Base-by-base conservation (phyloP, 2,888 invertebrate genomes). In the Melikaiella ostensackeni region DNA sequence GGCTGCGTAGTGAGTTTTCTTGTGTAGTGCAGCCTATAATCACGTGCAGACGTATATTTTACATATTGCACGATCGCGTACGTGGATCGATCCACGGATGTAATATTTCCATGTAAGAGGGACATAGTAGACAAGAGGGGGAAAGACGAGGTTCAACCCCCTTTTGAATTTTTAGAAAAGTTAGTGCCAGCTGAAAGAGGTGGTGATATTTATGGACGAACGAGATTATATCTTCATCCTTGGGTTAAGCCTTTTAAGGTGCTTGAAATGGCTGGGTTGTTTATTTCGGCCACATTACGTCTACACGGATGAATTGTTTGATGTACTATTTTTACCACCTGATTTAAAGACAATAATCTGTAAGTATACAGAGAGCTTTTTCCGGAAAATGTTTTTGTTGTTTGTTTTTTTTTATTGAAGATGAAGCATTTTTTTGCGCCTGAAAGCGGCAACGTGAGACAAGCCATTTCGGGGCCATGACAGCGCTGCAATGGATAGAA, bases 31-130 rank as follows among this genome's bases (percentile, higher is more conserved):
- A 70, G 70, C 46, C 70, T 70, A 70, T 70, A 70, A 70, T 70
- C 70, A 70, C 50, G 50, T 50, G 27, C 30, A 21, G 33, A 70
- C 70, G 50, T 70, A 55, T 70, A 55, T 70, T 70, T 70, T 70
- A 70, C 70, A 70, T 70, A 70, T 70, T 70, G 33, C 55, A 70
- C 70, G 70, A 70, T 70, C 70, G 50, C 70, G 30, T 70, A 50
- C 50, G 33, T 70, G 70, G 33, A 27, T 50, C 50, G 70, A 70
- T 70, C 70, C 30, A 33, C 6, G 50, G 50, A 33, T 30, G 50
- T 50, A 50, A 70, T 50, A n/a, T 70, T 50, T 46, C 46, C 70
- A 50, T 30, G 30, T 13, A 70, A 33, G 19, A 64, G 38, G 42
- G 24, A 38, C 42, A 24, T 24, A 21, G 35, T 5, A 63, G 9